Evolutionary conservation across 2,797 vertebrate species (phyloP), one percentile per base, ranked within the genome.

Genomic region (Dallia pectoralis): DNA sequence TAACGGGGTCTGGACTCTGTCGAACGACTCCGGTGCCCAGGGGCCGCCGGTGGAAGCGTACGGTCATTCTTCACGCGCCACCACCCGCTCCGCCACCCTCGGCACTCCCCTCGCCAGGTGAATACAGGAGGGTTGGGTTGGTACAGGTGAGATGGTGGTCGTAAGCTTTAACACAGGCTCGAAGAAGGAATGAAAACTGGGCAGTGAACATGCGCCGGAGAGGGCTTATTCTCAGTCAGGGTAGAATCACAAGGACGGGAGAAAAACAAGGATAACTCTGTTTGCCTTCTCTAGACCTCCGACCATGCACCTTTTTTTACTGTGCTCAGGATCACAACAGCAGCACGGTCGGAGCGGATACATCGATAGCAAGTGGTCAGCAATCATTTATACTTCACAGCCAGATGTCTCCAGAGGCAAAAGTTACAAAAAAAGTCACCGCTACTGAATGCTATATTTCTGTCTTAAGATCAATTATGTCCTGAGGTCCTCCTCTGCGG

Each of bases 1-100:
- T 88, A 87, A 86, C 87, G 77, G 81, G 73, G 78, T 86, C 84
- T 87, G 74, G 76, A 76, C 19, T 30, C 77, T 36, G 65, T 61
- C 25, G 53, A 74, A 76, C 69, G 76, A 79, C 79, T 77, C 69
- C 56, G 74, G 77, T 79, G 78, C 69, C 69, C 67, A 62, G 67
- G 74, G 73, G 79, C 66, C 71, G 53, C 82, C 63, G 29, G 51
- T 68, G 68, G 71, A 86, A 82, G 69, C 40, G 64, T 51, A 78
- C 59, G 69, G 47, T 75, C 73, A 78, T 79, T 79, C 78, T 81
- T 82, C 33, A 53, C 74, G 59, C 49, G 32, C 16, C 33, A 1
- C n/a, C 8, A 7, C 30, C 64, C n/a, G 64, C 64, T n/a, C 33
- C 33, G 27, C 59, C 7, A 2, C 59, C 29, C 25, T 25, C n/a